Evolutionary conservation across 2,888 invertebrate genomes (phyloP).

Genomic region (Rotaria magnacalcarata): DNA sequence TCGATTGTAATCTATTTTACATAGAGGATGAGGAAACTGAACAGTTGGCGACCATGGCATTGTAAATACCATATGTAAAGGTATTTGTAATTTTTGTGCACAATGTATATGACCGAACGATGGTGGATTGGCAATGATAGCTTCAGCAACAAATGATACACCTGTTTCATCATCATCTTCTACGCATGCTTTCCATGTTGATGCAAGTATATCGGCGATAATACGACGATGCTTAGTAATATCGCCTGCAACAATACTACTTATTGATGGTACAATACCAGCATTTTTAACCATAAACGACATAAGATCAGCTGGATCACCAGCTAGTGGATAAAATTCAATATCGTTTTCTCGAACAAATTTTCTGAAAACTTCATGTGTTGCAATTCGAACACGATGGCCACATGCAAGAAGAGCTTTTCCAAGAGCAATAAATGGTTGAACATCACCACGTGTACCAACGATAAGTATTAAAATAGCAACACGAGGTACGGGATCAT

Average conservation of each 20-base stretch:
- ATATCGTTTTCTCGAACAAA: background rate
- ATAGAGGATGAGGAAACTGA: background rate
- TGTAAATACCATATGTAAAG: background rate
- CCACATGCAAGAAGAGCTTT: background rate
- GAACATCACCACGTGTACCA: constrained; percentile 24
- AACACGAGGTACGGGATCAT: background rate
- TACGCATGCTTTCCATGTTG: background rate
- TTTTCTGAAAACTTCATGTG: background rate
- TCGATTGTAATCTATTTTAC: background rate
- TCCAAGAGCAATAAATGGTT: constrained; percentile 7
- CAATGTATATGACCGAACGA: constrained; percentile 1
- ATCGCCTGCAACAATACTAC: constrained; percentile 21
- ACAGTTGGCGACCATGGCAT: background rate
- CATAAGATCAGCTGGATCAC: constrained; percentile 21
- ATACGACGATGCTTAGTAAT: background rate
- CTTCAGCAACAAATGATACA: constrained; percentile 1
- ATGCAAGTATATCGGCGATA: background rate
- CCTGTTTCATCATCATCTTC: background rate
- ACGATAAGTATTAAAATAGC: background rate
- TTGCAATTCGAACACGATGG: background rate
- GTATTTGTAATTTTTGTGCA: background rate
- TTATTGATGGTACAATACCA: background rate
- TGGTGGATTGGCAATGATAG: constrained; percentile 18
- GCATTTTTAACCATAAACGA: constrained; percentile 19
- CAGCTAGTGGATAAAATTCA: background rate